Base-by-base conservation (phyloP, 2,888 invertebrate genomes). In the Pseudolycoriella hygida region DNA sequence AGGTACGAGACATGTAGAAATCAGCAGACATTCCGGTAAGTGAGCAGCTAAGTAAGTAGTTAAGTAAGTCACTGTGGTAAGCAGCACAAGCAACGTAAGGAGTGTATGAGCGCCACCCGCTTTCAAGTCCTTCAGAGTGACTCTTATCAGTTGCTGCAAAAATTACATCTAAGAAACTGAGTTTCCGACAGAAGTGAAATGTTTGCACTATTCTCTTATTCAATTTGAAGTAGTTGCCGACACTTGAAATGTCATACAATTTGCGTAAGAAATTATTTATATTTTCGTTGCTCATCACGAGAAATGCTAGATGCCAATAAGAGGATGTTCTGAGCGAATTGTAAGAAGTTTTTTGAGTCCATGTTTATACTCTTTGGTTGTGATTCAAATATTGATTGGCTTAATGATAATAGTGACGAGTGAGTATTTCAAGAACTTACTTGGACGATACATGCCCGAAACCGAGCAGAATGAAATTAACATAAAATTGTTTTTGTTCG, bases 351-450 rank as follows among this genome's bases (percentile, higher is more conserved):
- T 4, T 34, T 10, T 34, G 5, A 12, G 4, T 34, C 34, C 34
- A 12, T 34, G 12, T 6, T 11, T 40, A 12, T 17, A 17, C 17
- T 10, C 12, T 3, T 42, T 49, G 11, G 11, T 49, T 2, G 30
- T 39, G 8, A 12, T 50, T 2, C 47, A 50, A 46, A 47, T 51
- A 30, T 2, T 46, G 1, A 20, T 46, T 40, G 47, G 49, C 2
- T 17, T 42, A 3, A 19, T 43, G 10, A 19, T 40, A 8, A 42
- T 47, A 30, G 18, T 40, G n/a, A 15, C 44, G 12, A 45, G 37
- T 17, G 49, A 50, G 32, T 45, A 42, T 18, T 37, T 17, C 40
- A 48, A 48, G 30, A 11, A 30, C n/a, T 39, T 39, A 12, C 10
- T 50, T 3, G 12, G 38, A n/a, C 48, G 47, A 17, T 45, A 50